A percentile compares a stretch with the other conserved stretches of the same genome.
These are phyloP conservation scores for Odontocerum albicorne DNA, from an alignment of 2,888 invertebrate genomes.

Conservation along the genomic window DNA sequence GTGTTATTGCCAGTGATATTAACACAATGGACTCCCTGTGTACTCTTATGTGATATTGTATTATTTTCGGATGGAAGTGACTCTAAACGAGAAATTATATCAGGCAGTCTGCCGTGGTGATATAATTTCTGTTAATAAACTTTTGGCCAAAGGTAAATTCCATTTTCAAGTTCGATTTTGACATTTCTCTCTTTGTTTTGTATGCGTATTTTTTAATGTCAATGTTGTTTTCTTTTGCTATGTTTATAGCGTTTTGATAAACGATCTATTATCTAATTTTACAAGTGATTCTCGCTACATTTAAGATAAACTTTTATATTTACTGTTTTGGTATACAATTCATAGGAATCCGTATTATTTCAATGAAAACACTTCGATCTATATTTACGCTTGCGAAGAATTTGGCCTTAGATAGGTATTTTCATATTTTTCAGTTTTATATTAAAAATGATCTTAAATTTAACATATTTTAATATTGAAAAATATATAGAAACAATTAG, in stretches of 20 bases:
- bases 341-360: too few species aligned
- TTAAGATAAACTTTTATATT: too few species aligned
- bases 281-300: too few species aligned
- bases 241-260: too few species aligned
- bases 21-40: constrained; percentile 23
- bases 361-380: too few species aligned
- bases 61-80: constrained; percentile 29
- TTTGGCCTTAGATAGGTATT: too few species aligned
- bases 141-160: constrained; percentile 55
- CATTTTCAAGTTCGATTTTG: constrained; percentile 5
- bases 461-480: neutral
- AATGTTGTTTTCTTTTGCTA: too few species aligned
- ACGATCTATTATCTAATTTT: too few species aligned
- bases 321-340: too few species aligned
- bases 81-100: constrained; percentile 45
- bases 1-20: neutral
- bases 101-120: constrained; percentile 46
- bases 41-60: constrained; percentile 19
- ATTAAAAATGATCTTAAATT: neutral
- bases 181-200: neutral
- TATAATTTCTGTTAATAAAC: constrained; percentile 48
- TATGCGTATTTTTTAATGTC: neutral
- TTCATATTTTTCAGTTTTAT: too few species aligned
- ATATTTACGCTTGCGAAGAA: too few species aligned
- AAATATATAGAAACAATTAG: neutral